These are phyloP conservation scores for Bettongia penicillata DNA, from an alignment of 2,113 vertebrate genomes.

Conservation along the genomic window DNA sequence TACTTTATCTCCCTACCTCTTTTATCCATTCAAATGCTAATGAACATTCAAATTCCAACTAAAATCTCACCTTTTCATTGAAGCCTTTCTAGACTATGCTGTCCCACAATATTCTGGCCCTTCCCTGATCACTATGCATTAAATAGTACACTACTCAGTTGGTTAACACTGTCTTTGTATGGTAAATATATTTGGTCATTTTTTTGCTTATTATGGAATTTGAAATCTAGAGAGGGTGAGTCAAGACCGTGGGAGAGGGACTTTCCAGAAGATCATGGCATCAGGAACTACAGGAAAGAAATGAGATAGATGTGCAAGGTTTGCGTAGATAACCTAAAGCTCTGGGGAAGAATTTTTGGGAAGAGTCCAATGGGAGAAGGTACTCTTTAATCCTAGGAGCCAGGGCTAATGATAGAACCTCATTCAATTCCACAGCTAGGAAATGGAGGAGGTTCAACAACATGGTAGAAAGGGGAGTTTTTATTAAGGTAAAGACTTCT, in stretches of 20 bases:
- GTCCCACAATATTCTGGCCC: background rate
- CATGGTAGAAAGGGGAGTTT: background rate
- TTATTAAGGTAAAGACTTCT: background rate
- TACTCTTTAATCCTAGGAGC: background rate
- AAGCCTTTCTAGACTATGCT: background rate
- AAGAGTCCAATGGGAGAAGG: background rate
- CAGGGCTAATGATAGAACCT: background rate
- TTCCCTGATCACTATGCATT: background rate
- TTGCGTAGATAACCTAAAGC: background rate
- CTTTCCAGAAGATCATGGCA: background rate
- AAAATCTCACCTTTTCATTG: slow-evolving; percentile 5
- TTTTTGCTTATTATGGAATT: background rate
- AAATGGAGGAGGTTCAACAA: background rate
- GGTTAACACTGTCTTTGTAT: background rate
- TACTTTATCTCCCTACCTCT: background rate
- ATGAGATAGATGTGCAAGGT: background rate
- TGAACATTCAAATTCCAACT: background rate
- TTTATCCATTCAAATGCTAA: background rate
- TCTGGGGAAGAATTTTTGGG: background rate
- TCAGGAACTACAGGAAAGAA: background rate
- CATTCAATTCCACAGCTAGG: background rate
- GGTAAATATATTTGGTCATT: background rate
- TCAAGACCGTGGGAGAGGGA: background rate
- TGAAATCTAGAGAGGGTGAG: background rate
- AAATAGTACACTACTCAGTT: background rate